Evolutionary conservation across 2,113 vertebrate genomes (phyloP), one percentile per base, ranked within the genome.

Genomic region (Choloepus hoffmanni): DNA sequence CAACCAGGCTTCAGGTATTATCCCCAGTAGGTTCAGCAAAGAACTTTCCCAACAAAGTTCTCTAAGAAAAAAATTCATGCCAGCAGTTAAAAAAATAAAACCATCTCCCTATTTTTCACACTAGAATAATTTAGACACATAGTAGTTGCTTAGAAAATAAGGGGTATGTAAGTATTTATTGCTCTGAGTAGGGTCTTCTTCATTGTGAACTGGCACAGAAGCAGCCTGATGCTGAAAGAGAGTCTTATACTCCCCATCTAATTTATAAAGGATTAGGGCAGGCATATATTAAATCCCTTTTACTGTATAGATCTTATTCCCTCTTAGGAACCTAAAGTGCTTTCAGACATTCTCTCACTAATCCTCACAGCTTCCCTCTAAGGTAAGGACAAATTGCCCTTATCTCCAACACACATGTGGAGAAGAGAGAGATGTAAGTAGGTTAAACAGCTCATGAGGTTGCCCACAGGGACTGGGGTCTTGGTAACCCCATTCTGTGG

Each of bases 71-170:
- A 30, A 48, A 36, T 5, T 40, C 67, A n/a, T 30, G 53, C 8
- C 15, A 67, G 48, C 19, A 62, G 65, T 81, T 72, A 82, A 95
- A 96, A 85, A 4, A 82, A 81, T 63, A 89, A 65, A 67, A 68
- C 1, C 0, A 53, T 58, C 11, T 23, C 36, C 9, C 23, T 73
- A 76, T 63, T 65, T 73, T 72, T 33, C 33, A 48, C 62, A 45
- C 33, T 45, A 74, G 72, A 62, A 21, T 50, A 65, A 53, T 62
- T 28, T 55, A 63, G 26, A 81, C 40, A 65, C 14, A 60, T 1
- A 65, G 55, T 28, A 92, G 58, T 9, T 68, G 53, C 55, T 84
- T 79, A 50, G 70, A 81, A 70, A 58, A 78, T 16, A 68, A 28
- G 10, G 78, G 12, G 5, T 24, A 68, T 36, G 33, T 19, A 93